Percentiles rank a stretch among this genome's conserved stretches.
Conservation (phyloP, 1,140 invertebrate species). For the Dreissena polymorpha region DNA sequence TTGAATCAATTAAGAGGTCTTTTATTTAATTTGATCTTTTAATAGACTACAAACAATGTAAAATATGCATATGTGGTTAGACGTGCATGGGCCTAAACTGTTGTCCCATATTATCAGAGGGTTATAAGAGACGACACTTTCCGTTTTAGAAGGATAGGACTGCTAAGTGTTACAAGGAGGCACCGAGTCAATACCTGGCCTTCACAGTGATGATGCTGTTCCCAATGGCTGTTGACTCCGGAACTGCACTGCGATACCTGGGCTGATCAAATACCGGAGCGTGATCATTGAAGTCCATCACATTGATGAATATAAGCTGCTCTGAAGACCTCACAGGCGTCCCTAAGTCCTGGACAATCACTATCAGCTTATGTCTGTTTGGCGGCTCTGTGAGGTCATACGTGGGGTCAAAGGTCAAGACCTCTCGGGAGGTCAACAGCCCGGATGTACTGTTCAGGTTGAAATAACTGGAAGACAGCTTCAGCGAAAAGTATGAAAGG, state of each 20-base stretch:
- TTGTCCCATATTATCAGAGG: no score
- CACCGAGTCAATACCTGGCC: conserved; percentile 83
- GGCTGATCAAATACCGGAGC: conserved; percentile 73
- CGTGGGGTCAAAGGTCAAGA: conserved; percentile 90
- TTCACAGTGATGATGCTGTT: conserved; percentile 85
- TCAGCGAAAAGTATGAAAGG: conserved; percentile 91
- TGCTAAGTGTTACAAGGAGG: no score
- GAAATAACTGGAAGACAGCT: conserved; percentile 94
- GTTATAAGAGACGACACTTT: no score
- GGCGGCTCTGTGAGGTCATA: conserved; percentile 88
- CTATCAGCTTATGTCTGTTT: conserved; percentile 91
- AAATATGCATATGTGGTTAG: no score
- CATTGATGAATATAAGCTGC: conserved; percentile 67
- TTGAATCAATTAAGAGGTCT: no score
- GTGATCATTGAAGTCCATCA: conserved; percentile 76
- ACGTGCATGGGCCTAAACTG: no score
- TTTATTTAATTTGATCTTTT: no score
- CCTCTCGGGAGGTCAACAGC: conserved; percentile 92
- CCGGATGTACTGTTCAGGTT: conserved; percentile 94
- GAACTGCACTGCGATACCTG: conserved; percentile 83
- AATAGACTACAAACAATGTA: no score
- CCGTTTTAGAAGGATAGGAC: no score
- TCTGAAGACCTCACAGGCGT: conserved; percentile 91
- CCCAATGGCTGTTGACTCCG: conserved; percentile 86
- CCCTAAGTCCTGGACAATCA: conserved; percentile 96